A percentile compares a stretch with the other conserved stretches of the same genome.
phyloP scores from a whole-genome alignment of 1,140 invertebrate species.

The Anagrus nilaparvatae region DNA sequence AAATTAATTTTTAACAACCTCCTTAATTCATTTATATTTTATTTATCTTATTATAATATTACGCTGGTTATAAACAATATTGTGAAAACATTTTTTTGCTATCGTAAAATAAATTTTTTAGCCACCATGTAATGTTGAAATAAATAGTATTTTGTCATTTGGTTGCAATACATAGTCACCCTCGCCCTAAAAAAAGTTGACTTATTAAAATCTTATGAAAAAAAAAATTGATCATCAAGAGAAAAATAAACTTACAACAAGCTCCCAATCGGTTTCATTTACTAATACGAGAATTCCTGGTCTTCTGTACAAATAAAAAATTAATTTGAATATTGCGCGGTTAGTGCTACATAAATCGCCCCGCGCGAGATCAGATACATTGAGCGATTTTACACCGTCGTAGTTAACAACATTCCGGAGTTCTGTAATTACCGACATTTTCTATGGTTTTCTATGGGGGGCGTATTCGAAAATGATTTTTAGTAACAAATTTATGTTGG shows the following conservation, averaged over 20 bases:
- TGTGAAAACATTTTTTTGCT: not conserved
- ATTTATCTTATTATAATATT: too few species aligned
- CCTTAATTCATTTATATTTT: too few species aligned
- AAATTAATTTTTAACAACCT: too few species aligned
- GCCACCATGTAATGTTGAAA: constrained; percentile 64
- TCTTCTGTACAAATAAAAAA: constrained; percentile 47
- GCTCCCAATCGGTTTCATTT: constrained; percentile 90
- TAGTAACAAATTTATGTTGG: too few species aligned
- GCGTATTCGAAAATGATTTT: too few species aligned
- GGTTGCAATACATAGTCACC: constrained; percentile 49
- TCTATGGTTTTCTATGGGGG: too few species aligned
- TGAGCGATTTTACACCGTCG: too few species aligned
- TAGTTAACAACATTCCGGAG: too few species aligned
- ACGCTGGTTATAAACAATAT: not conserved
- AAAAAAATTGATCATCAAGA: not conserved
- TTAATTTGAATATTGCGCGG: too few species aligned
- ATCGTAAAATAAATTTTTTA: constrained; percentile 26
- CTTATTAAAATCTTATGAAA: constrained; percentile 7
- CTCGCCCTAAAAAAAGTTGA: constrained; percentile 44
- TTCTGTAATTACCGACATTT: too few species aligned
- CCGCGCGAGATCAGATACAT: too few species aligned
- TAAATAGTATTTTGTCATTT: constrained; percentile 56
- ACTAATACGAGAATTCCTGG: constrained; percentile 87
- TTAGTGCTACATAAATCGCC: too few species aligned
- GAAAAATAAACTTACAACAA: constrained; percentile 50